Base-by-base conservation (phyloP, 2,113 vertebrate genomes). In the Crotalus viridis region DNA sequence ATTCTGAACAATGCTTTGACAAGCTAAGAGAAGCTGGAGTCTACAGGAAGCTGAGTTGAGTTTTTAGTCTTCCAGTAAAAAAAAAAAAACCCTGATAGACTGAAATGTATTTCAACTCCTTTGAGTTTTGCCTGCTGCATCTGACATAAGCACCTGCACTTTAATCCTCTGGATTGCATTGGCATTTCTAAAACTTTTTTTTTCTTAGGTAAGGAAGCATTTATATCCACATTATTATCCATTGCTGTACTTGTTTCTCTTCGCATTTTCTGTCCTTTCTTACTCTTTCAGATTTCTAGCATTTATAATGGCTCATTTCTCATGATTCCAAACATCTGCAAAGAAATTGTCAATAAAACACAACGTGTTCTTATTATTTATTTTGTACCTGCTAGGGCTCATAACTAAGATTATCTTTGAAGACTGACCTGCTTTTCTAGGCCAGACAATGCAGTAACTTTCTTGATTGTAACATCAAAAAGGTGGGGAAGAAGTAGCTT, bases 61-160 rank as follows among this genome's bases (percentile, higher is more conserved):
- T 94, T 94, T 93, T 91, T 81, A 94, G 96, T 96, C 97, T 97
- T 97, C 96, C 96, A 95, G 94, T 94, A 94, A 93, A 89, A 39
- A 81, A 39, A 81, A 95, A 95, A 22, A 85, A 95, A 95, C 54
- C 90, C 95, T 97, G 93, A 96, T 90, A 89, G 81, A 95, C 95
- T 94, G 95, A 96, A 96, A 95, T 57, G 89, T 13, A 56, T 56
- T 90, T 2, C 87, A 94, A 17, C 93, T 22, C 93, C 94, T 92
- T 95, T 94, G 90, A n/a, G 0, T 89, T 7, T 51, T 95, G 95
- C 92, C 94, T 87, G 33, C 0, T 1, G 5, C 92, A 96, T 94
- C 95, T 94, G 85, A 59, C 89, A 92, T 94, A 94, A 96, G 96
- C 97, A 97, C 95, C 95, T 94, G 96, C 96, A 96, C 96, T 97